Conservation (phyloP, 2,888 invertebrate species). For the Cheilosia impressa region DNA sequence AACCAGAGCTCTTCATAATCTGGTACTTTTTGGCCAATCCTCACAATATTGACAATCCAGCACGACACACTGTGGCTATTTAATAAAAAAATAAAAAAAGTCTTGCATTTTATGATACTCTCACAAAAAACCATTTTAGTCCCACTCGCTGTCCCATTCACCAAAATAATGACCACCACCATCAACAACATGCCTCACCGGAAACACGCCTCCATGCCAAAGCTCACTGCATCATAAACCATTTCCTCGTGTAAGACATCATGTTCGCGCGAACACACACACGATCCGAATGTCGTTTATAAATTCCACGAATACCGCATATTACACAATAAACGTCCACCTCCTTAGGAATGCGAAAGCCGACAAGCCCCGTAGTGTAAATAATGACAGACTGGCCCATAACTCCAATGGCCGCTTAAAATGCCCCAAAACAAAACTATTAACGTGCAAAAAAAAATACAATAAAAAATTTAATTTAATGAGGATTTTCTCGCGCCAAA, state of each 20-base stretch:
- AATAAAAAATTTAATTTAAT: no score
- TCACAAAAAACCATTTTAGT: not conserved
- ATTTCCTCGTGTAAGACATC: constrained; percentile 16
- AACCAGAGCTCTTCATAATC: no score
- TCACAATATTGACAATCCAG: no score
- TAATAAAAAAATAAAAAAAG: no score
- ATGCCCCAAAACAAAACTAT: constrained; percentile 50
- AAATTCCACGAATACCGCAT: constrained; percentile 29
- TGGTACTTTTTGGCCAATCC: no score
- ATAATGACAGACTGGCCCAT: constrained; percentile 29
- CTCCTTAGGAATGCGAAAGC: not conserved
- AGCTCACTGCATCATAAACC: constrained; percentile 8
- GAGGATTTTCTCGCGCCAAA: constrained; percentile 28
- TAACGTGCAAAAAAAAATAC: constrained; percentile 38
- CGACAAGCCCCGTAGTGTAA: not conserved
- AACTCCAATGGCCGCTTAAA: constrained; percentile 22
- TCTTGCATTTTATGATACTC: no score
- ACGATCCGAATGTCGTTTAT: constrained; percentile 15
- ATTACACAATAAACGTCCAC: constrained; percentile 29
- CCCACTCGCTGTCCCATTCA: not conserved
- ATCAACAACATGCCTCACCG: not conserved
- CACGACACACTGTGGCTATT: no score
- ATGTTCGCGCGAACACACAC: constrained; percentile 9
- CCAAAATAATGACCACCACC: constrained; percentile 1
- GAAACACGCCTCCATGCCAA: not conserved